These are phyloP conservation scores for Elanus axillaris DNA, from an alignment of 2,113 vertebrate genomes.

Conservation along the genomic window DNA sequence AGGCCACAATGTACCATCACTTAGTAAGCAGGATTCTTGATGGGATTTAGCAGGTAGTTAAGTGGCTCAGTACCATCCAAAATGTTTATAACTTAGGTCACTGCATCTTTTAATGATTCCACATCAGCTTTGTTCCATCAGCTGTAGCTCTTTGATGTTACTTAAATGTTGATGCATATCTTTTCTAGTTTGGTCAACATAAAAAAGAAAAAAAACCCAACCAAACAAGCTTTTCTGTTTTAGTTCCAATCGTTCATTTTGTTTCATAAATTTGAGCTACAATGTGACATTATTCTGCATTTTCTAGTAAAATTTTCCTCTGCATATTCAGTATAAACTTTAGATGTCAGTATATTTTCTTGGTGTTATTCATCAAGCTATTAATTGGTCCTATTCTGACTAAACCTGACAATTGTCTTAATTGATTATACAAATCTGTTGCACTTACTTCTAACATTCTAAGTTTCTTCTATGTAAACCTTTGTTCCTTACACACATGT, in stretches of 20 bases:
- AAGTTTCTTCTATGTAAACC: not conserved
- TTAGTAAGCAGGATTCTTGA: not conserved
- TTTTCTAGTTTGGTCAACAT: not conserved
- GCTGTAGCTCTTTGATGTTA: not conserved
- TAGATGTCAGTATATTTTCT: not conserved
- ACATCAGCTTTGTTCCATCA: not conserved
- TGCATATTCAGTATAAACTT: not conserved
- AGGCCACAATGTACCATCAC: not conserved
- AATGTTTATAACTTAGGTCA: not conserved
- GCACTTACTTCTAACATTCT: not conserved
- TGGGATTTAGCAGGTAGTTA: not conserved
- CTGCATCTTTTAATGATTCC: not conserved
- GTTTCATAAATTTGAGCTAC: not conserved
- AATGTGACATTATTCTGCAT: not conserved
- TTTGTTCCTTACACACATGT: not conserved
- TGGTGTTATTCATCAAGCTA: not conserved
- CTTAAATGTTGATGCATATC: not conserved
- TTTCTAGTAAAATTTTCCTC: not conserved
- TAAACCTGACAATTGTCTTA: not conserved
- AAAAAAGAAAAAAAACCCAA: not conserved
- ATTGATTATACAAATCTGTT: not conserved
- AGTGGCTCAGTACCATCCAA: not conserved
- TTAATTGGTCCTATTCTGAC: not conserved
- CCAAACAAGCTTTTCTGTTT: not conserved
- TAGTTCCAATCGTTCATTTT: not conserved